Percentiles rank a stretch among this genome's conserved stretches.
phyloP scores from a whole-genome alignment of 2,888 invertebrate species.

The Ophion ventricosus region DNA sequence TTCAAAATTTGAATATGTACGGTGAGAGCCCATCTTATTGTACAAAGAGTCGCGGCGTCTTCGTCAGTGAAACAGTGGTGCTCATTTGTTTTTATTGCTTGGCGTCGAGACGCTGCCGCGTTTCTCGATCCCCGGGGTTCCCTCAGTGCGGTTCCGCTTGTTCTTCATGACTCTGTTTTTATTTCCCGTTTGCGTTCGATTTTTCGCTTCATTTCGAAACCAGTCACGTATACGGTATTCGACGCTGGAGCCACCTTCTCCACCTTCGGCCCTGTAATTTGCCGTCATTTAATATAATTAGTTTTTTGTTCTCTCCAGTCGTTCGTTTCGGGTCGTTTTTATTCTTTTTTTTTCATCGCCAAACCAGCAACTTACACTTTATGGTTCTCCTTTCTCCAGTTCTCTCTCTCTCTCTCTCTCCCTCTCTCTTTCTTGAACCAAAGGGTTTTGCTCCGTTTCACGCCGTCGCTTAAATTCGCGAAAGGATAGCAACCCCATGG shows the following conservation, averaged over 20 bases:
- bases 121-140: no score
- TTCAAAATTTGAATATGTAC: no score
- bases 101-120: no score
- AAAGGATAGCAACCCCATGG: slow-evolving; percentile 44
- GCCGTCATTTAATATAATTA: slow-evolving; percentile 77
- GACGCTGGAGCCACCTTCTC: slow-evolving; percentile 39
- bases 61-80: no score
- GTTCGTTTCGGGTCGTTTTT: slow-evolving; percentile 35
- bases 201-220: slow-evolving; percentile 62
- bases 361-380: slow-evolving; percentile 63
- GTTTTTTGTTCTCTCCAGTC: slow-evolving; percentile 72
- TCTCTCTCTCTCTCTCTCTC: slow-evolving; percentile 18
- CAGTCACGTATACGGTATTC: slow-evolving; percentile 57
- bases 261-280: slow-evolving; percentile 73
- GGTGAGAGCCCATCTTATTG: no score
- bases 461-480: slow-evolving; percentile 43
- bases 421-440: slow-evolving; percentile 25
- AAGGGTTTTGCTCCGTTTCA: slow-evolving; percentile 47
- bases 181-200: slow-evolving; percentile 39
- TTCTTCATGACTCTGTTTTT: slow-evolving; percentile 17
- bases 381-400: slow-evolving; percentile 43
- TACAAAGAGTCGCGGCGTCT: no score
- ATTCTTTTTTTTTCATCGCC: slow-evolving; percentile 63
- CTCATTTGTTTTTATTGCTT: no score
- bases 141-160: neutral